Evolutionary conservation across 2,797 vertebrate genomes (phyloP), one percentile per base, ranked within the genome.

Genomic region (Halcyon smyrnensis): DNA sequence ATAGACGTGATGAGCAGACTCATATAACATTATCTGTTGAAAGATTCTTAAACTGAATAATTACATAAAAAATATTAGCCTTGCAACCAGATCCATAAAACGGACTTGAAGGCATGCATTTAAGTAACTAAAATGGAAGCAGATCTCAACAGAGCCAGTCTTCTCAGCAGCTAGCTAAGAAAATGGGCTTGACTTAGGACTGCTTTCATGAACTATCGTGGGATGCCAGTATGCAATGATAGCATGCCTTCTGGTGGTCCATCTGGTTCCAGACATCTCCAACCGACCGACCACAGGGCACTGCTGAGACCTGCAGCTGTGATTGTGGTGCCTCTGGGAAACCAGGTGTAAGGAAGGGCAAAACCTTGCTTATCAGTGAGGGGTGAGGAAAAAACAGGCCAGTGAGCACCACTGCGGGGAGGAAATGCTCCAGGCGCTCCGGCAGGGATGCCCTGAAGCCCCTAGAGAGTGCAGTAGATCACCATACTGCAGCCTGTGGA

Each of bases 291-390:
- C n/a, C 9, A 15, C 14, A 76, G 34, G 23, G 19, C 50, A 41
- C 0, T 0, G 9, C 8, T 13, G 3, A 53, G 30, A 37, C 57
- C 24, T 0, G 0, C n/a, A 24, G 54, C 12, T 25, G 41, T 2
- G 0, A 3, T 12, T 6, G 15, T 0, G 0, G 10, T 1, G 0
- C 28, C 27, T 25, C 0, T 0, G 12, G 8, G 19, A 54, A 36
- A 37, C 3, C 1, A 8, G 18, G 13, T 7, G 15, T 25, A 6
- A 41, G n/a, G 2, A 32, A 36, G n/a, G 15, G 6, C 11, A 59
- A 28, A 43, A 51, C 0, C 0, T 16, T 37, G 19, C 32, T 19
- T 0, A 1, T 8, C 17, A 17, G 53, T 7, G 28, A 34, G 37
- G 8, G 5, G 3, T 7, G 21, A 53, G 18, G 12, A 21, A 14